These are phyloP conservation scores for Oxytorus armatus DNA, from an alignment of 2,888 invertebrate species.

Conservation along the genomic window DNA sequence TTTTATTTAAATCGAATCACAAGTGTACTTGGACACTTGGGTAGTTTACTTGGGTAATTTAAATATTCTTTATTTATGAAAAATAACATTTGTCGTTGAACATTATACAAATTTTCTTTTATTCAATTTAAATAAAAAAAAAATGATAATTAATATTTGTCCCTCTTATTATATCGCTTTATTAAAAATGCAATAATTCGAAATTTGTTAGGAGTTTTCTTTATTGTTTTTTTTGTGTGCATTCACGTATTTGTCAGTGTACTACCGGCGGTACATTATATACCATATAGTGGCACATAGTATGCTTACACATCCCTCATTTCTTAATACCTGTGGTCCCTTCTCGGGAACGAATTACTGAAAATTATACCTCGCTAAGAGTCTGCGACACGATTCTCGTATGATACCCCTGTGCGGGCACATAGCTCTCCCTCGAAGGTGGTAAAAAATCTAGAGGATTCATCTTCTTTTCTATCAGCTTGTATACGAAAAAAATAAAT, in stretches of 20 bases:
- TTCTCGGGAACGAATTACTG: conserved; percentile 71
- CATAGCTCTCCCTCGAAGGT: not conserved
- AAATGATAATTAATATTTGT: not conserved
- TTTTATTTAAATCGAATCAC: not conserved
- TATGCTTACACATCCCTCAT: conserved; percentile 19
- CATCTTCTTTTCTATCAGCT: not conserved
- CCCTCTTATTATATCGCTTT: not conserved
- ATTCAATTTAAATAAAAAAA: not conserved
- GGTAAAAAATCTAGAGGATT: not conserved
- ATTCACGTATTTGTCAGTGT: not conserved
- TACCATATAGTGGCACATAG: conserved; percentile 3
- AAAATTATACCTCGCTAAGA: conserved; percentile 69
- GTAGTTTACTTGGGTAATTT: not conserved
- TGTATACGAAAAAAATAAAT: too few species aligned
- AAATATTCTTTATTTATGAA: not conserved
- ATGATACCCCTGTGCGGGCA: not conserved
- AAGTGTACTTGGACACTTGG: too few species aligned
- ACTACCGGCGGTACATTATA: conserved; percentile 7
- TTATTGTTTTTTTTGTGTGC: too few species aligned
- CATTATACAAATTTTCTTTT: not conserved
- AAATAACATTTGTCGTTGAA: not conserved
- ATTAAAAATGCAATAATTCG: too few species aligned
- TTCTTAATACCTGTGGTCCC: conserved; percentile 49
- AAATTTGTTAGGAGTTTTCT: too few species aligned
- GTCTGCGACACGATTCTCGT: conserved; percentile 50